Conservation (phyloP, 2,797 vertebrate species). For the Lepus oiostolus region DNA sequence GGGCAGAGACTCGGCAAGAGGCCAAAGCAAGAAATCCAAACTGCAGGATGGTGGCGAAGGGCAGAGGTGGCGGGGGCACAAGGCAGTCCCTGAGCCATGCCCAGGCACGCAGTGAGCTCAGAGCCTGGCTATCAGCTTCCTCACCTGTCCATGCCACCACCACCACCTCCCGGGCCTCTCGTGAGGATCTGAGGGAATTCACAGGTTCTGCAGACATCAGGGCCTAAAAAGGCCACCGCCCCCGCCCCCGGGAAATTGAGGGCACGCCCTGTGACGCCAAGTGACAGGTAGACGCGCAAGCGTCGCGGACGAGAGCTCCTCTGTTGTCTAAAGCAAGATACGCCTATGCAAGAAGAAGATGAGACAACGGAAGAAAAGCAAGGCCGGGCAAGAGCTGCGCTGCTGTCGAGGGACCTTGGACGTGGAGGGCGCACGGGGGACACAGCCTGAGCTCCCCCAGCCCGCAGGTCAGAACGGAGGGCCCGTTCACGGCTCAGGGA, state of each 20-base stretch:
- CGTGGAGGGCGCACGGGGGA: neutral
- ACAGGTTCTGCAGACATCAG: neutral
- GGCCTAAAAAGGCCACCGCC: neutral
- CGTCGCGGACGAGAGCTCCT: neutral
- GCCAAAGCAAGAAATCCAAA: no score
- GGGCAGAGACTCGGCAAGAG: no score
- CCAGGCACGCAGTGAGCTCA: no score
- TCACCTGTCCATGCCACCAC: neutral
- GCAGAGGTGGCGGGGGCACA: no score
- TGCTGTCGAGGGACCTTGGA: neutral
- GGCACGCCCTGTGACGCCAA: neutral
- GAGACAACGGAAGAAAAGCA: neutral
- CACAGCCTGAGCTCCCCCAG: neutral
- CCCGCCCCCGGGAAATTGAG: neutral
- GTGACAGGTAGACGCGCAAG: neutral
- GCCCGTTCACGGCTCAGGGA: neutral
- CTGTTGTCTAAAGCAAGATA: conserved; percentile 50
- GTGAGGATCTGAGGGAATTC: neutral
- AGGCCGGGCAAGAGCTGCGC: neutral
- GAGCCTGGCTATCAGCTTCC: neutral
- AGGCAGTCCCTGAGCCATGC: no score
- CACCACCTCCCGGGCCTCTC: neutral
- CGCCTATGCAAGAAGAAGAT: neutral
- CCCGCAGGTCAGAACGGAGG: neutral
- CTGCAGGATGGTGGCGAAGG: no score